Percentiles rank a stretch among this genome's conserved stretches.
Evolutionary conservation across 2,888 invertebrate species (phyloP).

Genomic region (Dorcus parallelipipedus): DNA sequence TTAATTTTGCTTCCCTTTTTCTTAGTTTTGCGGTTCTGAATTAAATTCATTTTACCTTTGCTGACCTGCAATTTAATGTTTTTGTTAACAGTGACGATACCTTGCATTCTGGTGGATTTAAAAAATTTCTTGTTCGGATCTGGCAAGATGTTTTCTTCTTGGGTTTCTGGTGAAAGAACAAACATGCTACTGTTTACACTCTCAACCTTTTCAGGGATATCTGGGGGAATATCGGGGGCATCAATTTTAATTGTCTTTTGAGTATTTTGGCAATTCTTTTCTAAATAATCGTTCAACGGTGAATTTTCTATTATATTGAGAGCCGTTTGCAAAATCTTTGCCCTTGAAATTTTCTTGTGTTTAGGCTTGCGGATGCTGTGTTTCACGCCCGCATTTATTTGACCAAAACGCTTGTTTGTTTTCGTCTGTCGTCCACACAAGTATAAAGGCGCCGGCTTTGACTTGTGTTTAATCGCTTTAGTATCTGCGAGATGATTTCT

Average conservation of each 20-base stretch:
- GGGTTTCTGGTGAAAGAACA: too few species aligned
- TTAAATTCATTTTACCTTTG: constrained; percentile 38
- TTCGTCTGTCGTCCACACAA: constrained; percentile 42
- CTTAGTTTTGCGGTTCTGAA: constrained; percentile 21
- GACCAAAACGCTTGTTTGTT: constrained; percentile 50
- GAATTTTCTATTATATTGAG: constrained; percentile 37
- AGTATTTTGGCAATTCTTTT: constrained; percentile 10
- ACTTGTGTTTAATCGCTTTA: constrained; percentile 7
- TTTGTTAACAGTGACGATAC: constrained; percentile 43
- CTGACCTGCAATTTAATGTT: constrained; percentile 44
- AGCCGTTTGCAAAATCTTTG: constrained; percentile 33
- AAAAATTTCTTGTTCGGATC: constrained; percentile 47
- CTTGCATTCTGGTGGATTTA: constrained; percentile 42
- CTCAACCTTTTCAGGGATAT: too few species aligned
- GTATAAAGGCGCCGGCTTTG: constrained; percentile 22
- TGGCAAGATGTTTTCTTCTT: neutral
- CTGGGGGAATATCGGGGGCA: too few species aligned
- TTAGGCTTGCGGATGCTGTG: constrained; percentile 64
- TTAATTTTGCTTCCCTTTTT: constrained; percentile 17
- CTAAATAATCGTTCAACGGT: constrained; percentile 31
- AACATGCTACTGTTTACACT: too few species aligned
- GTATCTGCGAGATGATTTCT: neutral
- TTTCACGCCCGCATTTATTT: constrained; percentile 64
- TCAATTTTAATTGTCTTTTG: too few species aligned
- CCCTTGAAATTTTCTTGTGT: constrained; percentile 39